A percentile compares a stretch with the other conserved stretches of the same genome.
Evolutionary conservation across 2,113 vertebrate genomes (phyloP).

Genomic region (Melanocharis versteri): DNA sequence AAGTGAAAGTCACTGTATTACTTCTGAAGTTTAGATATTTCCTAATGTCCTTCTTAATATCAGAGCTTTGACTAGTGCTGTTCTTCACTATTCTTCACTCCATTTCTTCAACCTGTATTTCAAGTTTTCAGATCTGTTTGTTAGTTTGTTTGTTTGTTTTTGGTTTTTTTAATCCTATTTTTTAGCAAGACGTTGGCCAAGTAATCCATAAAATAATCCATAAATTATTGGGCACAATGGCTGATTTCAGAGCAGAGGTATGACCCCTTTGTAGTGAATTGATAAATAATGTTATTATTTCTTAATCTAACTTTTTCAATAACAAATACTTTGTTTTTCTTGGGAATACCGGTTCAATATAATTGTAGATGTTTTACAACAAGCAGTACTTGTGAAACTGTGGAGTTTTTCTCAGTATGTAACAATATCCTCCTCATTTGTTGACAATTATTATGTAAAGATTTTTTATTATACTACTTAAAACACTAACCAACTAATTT

Average conservation of each 20-base stretch:
- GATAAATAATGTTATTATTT: not conserved
- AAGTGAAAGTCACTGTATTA: not conserved
- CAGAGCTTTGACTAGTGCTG: not conserved
- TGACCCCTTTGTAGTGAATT: not conserved
- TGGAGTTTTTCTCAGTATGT: not conserved
- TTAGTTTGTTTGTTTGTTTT: too few species aligned
- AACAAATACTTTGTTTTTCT: not conserved
- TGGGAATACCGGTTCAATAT: not conserved
- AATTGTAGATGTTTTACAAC: not conserved
- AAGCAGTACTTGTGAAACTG: not conserved
- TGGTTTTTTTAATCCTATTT: not conserved
- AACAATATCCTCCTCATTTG: not conserved
- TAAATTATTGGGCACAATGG: not conserved
- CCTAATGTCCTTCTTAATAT: not conserved
- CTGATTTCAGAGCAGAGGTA: not conserved
- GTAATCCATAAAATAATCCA: not conserved
- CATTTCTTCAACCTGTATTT: not conserved
- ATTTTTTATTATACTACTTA: not conserved
- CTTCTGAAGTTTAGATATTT: not conserved
- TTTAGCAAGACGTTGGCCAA: not conserved
- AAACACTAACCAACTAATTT: not conserved
- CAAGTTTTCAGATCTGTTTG: not conserved
- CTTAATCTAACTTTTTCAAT: not conserved
- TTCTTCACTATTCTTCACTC: not conserved
- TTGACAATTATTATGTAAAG: fast-evolving